Evolutionary conservation across 2,888 invertebrate genomes (phyloP), one percentile per base, ranked within the genome.

Genomic region (Cephus rjabovi): DNA sequence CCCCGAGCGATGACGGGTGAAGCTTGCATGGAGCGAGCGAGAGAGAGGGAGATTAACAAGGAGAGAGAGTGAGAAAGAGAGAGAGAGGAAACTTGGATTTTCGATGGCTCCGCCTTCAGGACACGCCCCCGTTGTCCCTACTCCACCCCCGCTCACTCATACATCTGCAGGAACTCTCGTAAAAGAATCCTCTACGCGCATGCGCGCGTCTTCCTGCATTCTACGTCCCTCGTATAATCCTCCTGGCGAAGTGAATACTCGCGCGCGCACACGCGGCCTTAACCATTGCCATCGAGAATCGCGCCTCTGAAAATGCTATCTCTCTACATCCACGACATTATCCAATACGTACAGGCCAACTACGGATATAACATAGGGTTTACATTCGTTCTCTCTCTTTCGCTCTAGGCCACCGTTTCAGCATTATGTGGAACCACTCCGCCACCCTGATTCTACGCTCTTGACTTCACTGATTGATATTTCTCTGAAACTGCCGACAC

Each of bases 1-100:
- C 86, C 85, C 86, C 71, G 84, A 83, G 86, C 87, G 88, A 87
- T 87, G 87, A 89, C 88, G 88, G 87, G 85, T 88, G 86, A 86
- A 87, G 86, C 84, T 85, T 84, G 82, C 78, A 81, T 33, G 77
- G 79, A 77, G 75, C 37, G 75, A 37, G 70, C 23, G 74, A 77
- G 74, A 31, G 40, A 70, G 74, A 69, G 71, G 33, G 69, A 69
- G 40, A 70, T 11, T 11, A 30, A 70, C 0, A 33, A 12, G 15
- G 70, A 33, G 70, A 33, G 70, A 30, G 70, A 30, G 70, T 15
- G 74, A 74, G 74, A 74, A 33, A 34, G 70, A 70, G 70, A 70
- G 30, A 70, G 70, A 70, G 30, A 30, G 70, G 82, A 85, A 77
- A 84, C 87, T 83, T 87, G 89, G 89, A 89, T 90, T 89, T 90